These are phyloP conservation scores for Orchesella cincta DNA, from an alignment of 1,140 invertebrate genomes.

Conservation along the genomic window DNA sequence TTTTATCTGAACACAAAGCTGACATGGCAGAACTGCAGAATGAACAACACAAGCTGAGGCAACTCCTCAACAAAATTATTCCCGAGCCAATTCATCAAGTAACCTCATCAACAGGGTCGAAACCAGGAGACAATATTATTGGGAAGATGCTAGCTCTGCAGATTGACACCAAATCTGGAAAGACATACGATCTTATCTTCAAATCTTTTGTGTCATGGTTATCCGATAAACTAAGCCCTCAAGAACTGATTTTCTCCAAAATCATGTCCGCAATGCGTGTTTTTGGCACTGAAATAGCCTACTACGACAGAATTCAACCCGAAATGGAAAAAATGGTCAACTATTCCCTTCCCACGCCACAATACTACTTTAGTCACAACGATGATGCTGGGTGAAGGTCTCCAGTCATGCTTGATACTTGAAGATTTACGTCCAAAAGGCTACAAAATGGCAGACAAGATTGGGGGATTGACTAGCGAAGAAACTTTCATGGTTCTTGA, in stretches of 20 bases:
- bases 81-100: background rate
- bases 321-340: background rate
- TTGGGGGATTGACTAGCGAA: slow-evolving; percentile 21
- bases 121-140: slow-evolving; percentile 7
- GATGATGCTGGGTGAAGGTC: background rate
- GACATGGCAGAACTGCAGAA: no score
- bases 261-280: background rate
- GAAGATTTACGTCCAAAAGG: slow-evolving; percentile 37
- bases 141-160: background rate
- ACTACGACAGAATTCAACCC: background rate
- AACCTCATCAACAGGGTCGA: background rate
- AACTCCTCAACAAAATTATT: no score
- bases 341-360: background rate
- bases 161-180: background rate
- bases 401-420: slow-evolving; percentile 27
- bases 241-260: background rate
- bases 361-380: background rate
- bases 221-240: background rate
- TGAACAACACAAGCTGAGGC: no score
- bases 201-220: background rate
- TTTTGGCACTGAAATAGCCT: background rate
- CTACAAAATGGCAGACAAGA: slow-evolving; percentile 31
- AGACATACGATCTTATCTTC: background rate
- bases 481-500: background rate
- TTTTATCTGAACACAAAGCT: no score